A percentile compares a stretch with the other conserved stretches of the same genome.
Conservation (phyloP, 2,888 invertebrate genomes). For the Hydropsyche betteni region DNA sequence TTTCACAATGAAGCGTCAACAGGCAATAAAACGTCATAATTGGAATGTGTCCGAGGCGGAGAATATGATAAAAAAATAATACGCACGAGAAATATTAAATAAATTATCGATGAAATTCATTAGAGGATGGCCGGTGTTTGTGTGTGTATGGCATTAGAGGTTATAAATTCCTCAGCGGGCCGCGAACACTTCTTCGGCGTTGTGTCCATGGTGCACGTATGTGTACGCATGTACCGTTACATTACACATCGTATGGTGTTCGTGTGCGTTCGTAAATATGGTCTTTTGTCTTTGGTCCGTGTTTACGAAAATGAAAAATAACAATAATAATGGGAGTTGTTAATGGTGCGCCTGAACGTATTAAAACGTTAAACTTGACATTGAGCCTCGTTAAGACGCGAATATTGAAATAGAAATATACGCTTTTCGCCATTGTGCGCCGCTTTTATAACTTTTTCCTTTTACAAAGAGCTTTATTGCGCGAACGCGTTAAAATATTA, state of each 20-base stretch:
- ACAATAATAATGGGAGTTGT: too few relatives aligned
- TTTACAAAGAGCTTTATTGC: too few relatives aligned
- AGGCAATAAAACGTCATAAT: conserved; percentile 12
- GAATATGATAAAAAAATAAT: neutral
- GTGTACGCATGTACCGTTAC: conserved; percentile 9
- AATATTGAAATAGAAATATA: too few relatives aligned
- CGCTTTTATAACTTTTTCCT: too few relatives aligned
- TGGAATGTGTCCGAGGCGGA: conserved; percentile 4
- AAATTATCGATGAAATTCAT: conserved; percentile 29
- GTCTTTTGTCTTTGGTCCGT: conserved; percentile 17
- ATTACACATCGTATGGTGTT: neutral
- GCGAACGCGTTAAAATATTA: too few relatives aligned
- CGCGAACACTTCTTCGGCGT: conserved; percentile 17
- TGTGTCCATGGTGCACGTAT: neutral
- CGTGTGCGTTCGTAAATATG: neutral
- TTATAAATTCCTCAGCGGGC: conserved; percentile 24
- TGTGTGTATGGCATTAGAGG: conserved; percentile 19
- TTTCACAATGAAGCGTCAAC: too few relatives aligned
- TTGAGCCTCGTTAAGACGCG: too few relatives aligned
- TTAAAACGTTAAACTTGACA: too few relatives aligned
- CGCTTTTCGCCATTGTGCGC: too few relatives aligned
- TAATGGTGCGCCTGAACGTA: too few relatives aligned
- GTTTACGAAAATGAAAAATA: too few relatives aligned
- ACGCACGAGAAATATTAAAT: conserved; percentile 14
- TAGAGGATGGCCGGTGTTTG: conserved; percentile 15